Evolutionary conservation across 2,113 vertebrate species (phyloP), one percentile per base, ranked within the genome.

Genomic region (Salvator merianae): DNA sequence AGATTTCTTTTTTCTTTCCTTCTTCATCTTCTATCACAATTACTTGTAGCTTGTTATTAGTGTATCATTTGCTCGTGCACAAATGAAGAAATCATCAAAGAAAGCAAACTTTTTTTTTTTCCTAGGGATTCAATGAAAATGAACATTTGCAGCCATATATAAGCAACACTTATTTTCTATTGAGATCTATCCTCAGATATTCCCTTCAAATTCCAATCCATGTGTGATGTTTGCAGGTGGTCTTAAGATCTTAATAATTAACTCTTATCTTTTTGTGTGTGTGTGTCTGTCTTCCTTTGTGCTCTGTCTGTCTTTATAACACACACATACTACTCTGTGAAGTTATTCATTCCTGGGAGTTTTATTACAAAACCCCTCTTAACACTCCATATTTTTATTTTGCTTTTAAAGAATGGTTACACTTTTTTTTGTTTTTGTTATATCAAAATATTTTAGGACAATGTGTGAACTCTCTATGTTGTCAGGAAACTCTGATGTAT

Each of bases 221-320:
- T 89, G 92, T 94, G 94, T 93, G 95, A 18, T 81, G 86, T 88
- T 93, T 89, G 92, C 43, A 92, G 94, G 95, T 95, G 95, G 95
- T 95, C 95, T 91, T 91, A 83, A 93, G 88, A 90, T 95, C 91
- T 93, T 86, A 89, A 94, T 79, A 43, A 79, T 59, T 59, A 59
- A 59, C 55, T 59, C 55, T 59, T 59, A 59, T 59, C 55, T 59
- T 20, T 59, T 22, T 59, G 55, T 59, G 55, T 59, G 55, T 59
- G 55, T 59, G 14, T 59, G 55, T 53, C 3, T 59, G 16, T 59
- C 4, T 59, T 59, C 20, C 55, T 59, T 12, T 18, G 24, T 36
- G 14, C 2, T 26, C 36, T 72, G 32, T 72, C 34, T 40, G 7
- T 24, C 36, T 20, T 66, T 43, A 13, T 28, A 30, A 32, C n/a